phyloP scores from a whole-genome alignment of 2,113 vertebrate genomes.

The Haemorhous mexicanus region DNA sequence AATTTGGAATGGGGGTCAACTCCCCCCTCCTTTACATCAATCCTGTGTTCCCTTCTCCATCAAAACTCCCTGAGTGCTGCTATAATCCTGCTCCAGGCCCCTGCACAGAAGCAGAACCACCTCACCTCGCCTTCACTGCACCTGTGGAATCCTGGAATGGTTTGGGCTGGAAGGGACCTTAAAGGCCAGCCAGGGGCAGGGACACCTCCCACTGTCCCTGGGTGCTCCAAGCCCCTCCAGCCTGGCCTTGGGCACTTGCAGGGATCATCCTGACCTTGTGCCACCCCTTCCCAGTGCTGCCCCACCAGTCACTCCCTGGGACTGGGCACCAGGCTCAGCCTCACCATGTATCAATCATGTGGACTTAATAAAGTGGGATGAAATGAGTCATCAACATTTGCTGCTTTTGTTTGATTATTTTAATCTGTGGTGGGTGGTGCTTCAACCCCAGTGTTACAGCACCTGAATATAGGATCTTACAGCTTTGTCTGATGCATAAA shows the following conservation, averaged over 20 bases:
- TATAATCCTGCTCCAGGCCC: background rate
- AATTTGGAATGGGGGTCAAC: too few species aligned
- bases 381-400: background rate
- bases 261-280: background rate
- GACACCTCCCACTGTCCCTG: background rate
- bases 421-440: slow-evolving; percentile 69
- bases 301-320: background rate
- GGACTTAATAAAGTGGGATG: background rate
- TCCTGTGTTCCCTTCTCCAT: background rate
- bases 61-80: background rate
- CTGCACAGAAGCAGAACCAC: background rate
- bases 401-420: background rate
- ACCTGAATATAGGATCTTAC: too few species aligned
- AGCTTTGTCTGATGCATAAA: too few species aligned
- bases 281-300: background rate
- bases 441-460: background rate
- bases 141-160: background rate
- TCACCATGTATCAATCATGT: fast-evolving
- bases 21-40: background rate
- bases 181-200: background rate
- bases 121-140: background rate
- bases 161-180: background rate
- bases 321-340: background rate
- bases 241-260: background rate
- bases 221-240: background rate